phyloP scores from a whole-genome alignment of 2,113 vertebrate species.

The Tragelaphus strepsiceros region DNA sequence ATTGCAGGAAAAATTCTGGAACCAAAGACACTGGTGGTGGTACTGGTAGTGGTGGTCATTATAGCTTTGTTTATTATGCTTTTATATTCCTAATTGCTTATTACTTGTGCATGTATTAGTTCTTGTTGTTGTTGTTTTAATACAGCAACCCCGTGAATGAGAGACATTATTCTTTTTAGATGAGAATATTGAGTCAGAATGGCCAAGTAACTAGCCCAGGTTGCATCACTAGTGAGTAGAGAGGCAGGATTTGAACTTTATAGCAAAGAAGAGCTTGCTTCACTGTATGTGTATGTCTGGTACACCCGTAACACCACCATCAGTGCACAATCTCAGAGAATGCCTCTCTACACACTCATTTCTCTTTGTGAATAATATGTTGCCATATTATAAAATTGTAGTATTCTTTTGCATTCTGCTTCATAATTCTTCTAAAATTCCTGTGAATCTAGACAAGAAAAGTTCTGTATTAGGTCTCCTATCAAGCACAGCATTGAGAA shows the following conservation, averaged over 20 bases:
- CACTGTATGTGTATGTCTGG: rapidly evolving
- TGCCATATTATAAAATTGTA: not conserved
- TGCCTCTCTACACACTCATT: not conserved
- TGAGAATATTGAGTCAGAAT: not conserved
- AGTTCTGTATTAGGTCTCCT: not conserved
- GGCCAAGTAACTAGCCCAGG: not conserved
- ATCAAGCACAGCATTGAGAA: conserved; percentile 13
- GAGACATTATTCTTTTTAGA: not conserved
- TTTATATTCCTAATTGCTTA: not conserved
- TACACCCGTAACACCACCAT: no score
- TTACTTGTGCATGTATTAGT: not conserved
- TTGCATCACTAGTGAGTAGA: not conserved
- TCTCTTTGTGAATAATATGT: not conserved
- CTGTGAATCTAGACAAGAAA: not conserved
- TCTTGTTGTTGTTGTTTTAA: not conserved
- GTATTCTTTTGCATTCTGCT: not conserved
- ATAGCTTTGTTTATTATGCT: not conserved
- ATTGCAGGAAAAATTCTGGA: not conserved
- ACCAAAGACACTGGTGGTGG: not conserved
- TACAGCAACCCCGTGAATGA: not conserved
- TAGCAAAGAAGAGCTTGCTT: not conserved
- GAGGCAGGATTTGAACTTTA: not conserved
- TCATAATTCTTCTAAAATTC: not conserved
- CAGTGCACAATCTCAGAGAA: not conserved
- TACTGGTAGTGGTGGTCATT: not conserved